Base-by-base conservation (phyloP, 2,888 invertebrate species). In the Polydrusus tereticollis region DNA sequence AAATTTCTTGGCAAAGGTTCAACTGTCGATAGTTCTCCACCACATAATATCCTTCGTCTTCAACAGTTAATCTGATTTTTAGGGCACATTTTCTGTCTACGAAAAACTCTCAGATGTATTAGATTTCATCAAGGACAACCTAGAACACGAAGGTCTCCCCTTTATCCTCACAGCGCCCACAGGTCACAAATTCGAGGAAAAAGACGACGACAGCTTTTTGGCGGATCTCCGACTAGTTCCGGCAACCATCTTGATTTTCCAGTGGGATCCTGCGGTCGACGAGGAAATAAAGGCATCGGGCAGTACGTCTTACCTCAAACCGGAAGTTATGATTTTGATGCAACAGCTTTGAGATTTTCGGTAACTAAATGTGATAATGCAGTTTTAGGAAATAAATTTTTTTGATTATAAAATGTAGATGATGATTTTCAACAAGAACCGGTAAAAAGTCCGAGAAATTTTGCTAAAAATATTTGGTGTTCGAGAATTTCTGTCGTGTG, bases 61-160 rank as follows among this genome's bases (percentile, higher is more conserved):
- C 1, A 16, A 29, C 2, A 8, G 5, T 20, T 60, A 7, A 60
- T 41, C 6, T n/a, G 8, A 29, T 66, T 86, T 89, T 12, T 87
- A 97, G 92, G 97, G 96, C 7, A 97, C 96, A 2, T 97, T 97
- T 85, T 91, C 92, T 58, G 93, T 96, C 0, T 91, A 92, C 82
- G 97, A 97, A 82, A 93, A 91, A 75, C 89, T 93, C 76, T 84
- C 86, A 0, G 90, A 91, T 75, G 88, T 97, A n/a, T 87, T 91
- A 75, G 91, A 93, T 71, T 97, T 95, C 84, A 91, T 97, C 0
- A 88, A 89, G 81, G 94, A 95, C 75, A 91, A 93, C 82, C 84
- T 97, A 33, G 89, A 90, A 75, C 89, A 90, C 72, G 88, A 89
- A 79, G 88, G 90, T 12, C 86, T 91, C 65, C 92, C 93, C 0